Conservation (phyloP, 2,113 vertebrate genomes). For the Takifugu flavidus region DNA sequence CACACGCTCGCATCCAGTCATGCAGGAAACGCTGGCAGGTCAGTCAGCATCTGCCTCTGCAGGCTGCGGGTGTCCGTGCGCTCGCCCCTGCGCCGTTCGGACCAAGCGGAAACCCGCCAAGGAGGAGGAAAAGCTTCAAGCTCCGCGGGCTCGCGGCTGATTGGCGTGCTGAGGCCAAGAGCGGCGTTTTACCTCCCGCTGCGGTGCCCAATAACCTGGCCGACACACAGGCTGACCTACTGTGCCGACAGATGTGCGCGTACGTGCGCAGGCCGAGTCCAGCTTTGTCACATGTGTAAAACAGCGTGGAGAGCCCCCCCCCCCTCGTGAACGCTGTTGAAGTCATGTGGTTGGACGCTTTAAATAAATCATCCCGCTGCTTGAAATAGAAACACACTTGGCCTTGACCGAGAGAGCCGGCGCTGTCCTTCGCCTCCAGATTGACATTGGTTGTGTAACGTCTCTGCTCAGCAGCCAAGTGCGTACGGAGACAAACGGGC, state of each 20-base stretch:
- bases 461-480: conserved; percentile 12
- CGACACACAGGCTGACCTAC: background rate
- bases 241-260: background rate
- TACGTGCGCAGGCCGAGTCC: background rate
- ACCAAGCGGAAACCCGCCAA: conserved; percentile 27
- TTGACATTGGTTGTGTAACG: conserved; percentile 24
- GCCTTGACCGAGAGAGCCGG: conserved; percentile 45
- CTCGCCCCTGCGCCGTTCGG: conserved; percentile 19
- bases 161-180: conserved; percentile 4
- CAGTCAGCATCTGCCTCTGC: conserved; percentile 31
- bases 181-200: background rate
- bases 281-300: conserved; percentile 5
- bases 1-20: conserved; percentile 27
- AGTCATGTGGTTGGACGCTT: conserved; percentile 55
- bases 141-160: conserved; percentile 16
- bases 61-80: conserved; percentile 19
- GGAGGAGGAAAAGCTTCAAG: conserved; percentile 30
- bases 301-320: conserved; percentile 3
- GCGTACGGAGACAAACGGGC: background rate
- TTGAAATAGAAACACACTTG: conserved; percentile 65
- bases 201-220: background rate
- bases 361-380: conserved; percentile 71
- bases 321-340: conserved; percentile 45
- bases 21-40: conserved; percentile 33
- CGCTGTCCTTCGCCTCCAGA: conserved; percentile 23